Conservation (phyloP, 1,140 invertebrate genomes). For the Micrasema minimum region DNA sequence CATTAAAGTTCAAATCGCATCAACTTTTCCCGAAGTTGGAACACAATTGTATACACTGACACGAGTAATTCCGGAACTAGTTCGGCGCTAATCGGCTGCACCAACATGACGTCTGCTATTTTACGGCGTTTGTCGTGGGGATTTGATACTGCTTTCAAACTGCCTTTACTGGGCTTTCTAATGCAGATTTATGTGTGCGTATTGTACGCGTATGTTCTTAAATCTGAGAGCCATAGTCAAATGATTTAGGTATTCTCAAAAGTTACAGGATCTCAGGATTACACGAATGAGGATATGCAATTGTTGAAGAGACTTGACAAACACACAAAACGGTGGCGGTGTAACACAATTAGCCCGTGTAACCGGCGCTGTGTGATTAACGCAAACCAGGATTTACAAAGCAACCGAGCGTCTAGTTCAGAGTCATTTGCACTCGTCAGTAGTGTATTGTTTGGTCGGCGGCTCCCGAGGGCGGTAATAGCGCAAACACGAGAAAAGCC, state of each 20-base stretch:
- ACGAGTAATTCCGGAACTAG: slow-evolving; percentile 28
- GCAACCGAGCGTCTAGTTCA: not conserved
- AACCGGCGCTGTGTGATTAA: slow-evolving; percentile 26
- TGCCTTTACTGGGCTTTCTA: no score
- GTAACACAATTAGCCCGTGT: slow-evolving; percentile 21
- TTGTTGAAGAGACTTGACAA: slow-evolving; percentile 1
- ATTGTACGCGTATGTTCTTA: no score
- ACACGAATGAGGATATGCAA: not conserved
- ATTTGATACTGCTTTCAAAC: slow-evolving; percentile 8
- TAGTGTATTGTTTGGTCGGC: slow-evolving; percentile 8
- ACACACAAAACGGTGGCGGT: not conserved
- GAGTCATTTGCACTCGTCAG: slow-evolving; percentile 29
- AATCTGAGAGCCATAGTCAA: no score
- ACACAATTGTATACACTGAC: slow-evolving; percentile 27
- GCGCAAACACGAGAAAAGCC: slow-evolving; percentile 2
- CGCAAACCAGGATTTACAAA: slow-evolving; percentile 30
- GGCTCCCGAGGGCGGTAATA: not conserved
- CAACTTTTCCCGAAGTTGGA: slow-evolving; percentile 33
- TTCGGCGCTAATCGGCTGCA: slow-evolving; percentile 27
- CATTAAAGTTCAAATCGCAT: slow-evolving; percentile 32
- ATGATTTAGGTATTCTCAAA: no score
- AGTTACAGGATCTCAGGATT: no score
- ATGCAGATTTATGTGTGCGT: no score
- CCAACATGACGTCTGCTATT: slow-evolving; percentile 2
- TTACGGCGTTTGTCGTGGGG: slow-evolving; percentile 2